These are phyloP conservation scores for Pheucticus melanocephalus DNA, from an alignment of 2,113 vertebrate species.

Conservation along the genomic window DNA sequence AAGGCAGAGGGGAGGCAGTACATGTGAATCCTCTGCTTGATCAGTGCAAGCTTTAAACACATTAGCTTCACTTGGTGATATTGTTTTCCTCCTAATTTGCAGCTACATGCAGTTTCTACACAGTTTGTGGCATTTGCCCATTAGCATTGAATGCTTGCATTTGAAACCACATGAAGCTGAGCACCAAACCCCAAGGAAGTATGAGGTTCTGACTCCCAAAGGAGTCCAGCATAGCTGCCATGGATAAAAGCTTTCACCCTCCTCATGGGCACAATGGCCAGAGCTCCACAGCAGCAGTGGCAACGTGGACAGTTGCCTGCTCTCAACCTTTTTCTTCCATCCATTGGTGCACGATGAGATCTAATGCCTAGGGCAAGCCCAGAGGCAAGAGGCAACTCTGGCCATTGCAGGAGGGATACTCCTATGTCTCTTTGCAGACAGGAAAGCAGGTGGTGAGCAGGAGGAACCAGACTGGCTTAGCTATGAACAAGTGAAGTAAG, in stretches of 20 bases:
- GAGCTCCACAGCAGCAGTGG: not conserved
- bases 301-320: fast-evolving
- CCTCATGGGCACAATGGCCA: not conserved
- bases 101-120: not conserved
- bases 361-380: not conserved
- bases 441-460: not conserved
- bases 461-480: not conserved
- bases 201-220: not conserved
- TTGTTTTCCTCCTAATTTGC: not conserved
- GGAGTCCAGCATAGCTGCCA: not conserved
- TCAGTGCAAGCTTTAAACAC: not conserved
- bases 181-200: not conserved
- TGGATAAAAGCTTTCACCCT: not conserved
- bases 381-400: not conserved
- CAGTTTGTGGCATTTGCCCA: not conserved
- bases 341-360: not conserved
- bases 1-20: not conserved
- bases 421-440: not conserved
- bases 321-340: not conserved
- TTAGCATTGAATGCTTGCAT: not conserved
- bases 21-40: not conserved
- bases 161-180: not conserved
- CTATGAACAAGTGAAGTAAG: not conserved
- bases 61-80: not conserved
- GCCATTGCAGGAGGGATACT: not conserved